Evolutionary conservation across 2,888 invertebrate species (phyloP).

Genomic region (Azorinus chamasolen): DNA sequence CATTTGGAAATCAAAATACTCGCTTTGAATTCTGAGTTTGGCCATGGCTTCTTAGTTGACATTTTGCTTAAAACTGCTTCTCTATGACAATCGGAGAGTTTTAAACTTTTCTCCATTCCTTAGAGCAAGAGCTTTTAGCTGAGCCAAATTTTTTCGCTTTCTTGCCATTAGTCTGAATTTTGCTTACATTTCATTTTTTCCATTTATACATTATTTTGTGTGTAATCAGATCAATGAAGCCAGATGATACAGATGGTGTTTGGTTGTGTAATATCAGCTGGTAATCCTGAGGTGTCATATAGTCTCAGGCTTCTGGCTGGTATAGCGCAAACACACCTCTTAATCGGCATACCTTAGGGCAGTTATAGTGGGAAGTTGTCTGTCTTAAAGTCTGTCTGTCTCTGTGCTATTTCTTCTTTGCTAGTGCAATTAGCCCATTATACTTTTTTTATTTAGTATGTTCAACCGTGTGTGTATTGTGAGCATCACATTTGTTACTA

Average conservation of each 20-base stretch:
- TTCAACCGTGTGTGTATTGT: too few species aligned
- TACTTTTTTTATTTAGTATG: not conserved
- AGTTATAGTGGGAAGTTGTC: conserved; percentile 48
- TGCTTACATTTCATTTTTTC: not conserved
- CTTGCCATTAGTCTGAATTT: conserved; percentile 49
- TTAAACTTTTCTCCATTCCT: conserved; percentile 26
- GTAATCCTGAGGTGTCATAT: conserved; percentile 91
- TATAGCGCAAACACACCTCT: conserved; percentile 78
- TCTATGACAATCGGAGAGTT: conserved; percentile 26
- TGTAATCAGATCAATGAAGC: not conserved
- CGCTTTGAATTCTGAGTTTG: conserved; percentile 30
- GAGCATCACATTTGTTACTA: too few species aligned
- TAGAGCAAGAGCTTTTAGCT: conserved; percentile 64
- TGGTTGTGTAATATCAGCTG: conserved; percentile 97
- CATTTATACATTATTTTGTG: not conserved
- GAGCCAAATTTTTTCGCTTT: conserved; percentile 30
- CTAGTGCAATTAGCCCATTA: conserved; percentile 5
- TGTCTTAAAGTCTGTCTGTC: conserved; percentile 22
- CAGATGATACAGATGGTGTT: conserved; percentile 66
- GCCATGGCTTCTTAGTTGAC: conserved; percentile 33
- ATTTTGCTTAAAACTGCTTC: conserved; percentile 61
- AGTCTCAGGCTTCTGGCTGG: conserved; percentile 84
- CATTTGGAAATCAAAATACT: conserved; percentile 19
- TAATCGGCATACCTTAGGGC: conserved; percentile 62
- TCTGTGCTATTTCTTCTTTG: conserved; percentile 6